These are phyloP conservation scores for Aphelenchoides besseyi DNA, from an alignment of 1,140 invertebrate genomes.

Conservation along the genomic window DNA sequence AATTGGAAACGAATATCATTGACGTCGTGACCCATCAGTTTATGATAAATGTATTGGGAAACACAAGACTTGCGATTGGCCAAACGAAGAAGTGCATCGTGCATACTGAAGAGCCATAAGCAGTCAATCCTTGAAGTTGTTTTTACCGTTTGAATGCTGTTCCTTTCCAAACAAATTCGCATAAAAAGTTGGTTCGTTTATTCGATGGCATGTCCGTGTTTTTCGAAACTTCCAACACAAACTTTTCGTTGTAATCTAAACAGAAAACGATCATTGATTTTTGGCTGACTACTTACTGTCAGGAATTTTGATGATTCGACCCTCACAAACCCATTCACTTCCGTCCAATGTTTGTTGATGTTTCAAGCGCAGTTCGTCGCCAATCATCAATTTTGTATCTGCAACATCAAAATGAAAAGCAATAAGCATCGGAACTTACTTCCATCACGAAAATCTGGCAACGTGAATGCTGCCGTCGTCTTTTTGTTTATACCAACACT, in stretches of 20 bases:
- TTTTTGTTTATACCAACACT: conserved; percentile 97
- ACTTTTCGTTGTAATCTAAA: conserved; percentile 87
- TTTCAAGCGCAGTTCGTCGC: conserved; percentile 88
- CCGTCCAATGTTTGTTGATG: conserved; percentile 70
- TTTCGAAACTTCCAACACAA: conserved; percentile 82
- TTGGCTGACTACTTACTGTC: conserved; percentile 71
- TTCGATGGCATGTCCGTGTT: conserved; percentile 57
- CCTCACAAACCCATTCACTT: conserved; percentile 81
- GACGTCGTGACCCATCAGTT: conserved; percentile 89
- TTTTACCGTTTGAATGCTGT: conserved; percentile 89
- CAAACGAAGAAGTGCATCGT: conserved; percentile 86
- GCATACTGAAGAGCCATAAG: conserved; percentile 74
- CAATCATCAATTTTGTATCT: conserved; percentile 92
- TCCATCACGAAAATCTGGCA: conserved; percentile 91
- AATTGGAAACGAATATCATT: conserved; percentile 78
- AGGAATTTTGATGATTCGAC: conserved; percentile 94
- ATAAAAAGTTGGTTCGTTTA: conserved; percentile 78
- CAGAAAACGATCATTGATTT: not conserved
- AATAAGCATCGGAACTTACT: conserved; percentile 37
- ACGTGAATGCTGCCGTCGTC: conserved; percentile 89
- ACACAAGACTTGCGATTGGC: conserved; percentile 92
- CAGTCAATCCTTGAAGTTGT: not conserved
- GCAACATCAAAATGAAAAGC: conserved; percentile 5
- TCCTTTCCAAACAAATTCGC: conserved; percentile 99
- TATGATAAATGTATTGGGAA: conserved; percentile 94